phyloP scores from a whole-genome alignment of 2,888 invertebrate species.

The Euspilapteryx auroguttella region DNA sequence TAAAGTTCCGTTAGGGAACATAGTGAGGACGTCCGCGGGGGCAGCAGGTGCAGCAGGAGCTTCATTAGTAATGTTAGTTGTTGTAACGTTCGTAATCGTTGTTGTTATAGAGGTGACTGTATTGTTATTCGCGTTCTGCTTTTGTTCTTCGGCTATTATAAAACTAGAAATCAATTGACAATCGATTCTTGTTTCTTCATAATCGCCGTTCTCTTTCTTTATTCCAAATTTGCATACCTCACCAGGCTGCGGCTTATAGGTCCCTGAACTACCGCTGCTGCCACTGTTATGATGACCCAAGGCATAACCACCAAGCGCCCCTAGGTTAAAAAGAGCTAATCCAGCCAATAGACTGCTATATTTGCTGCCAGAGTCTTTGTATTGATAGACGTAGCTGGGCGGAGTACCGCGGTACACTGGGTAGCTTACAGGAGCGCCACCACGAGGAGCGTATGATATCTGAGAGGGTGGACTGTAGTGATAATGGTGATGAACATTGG shows the following conservation, averaged over 20 bases:
- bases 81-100: conserved; percentile 33
- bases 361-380: conserved; percentile 42
- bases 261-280: conserved; percentile 8
- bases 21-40: conserved; percentile 16
- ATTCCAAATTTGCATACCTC: conserved; percentile 43
- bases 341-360: conserved; percentile 41
- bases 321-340: conserved; percentile 38
- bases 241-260: conserved; percentile 27
- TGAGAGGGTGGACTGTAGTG: conserved; percentile 38
- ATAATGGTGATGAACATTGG: conserved; percentile 29
- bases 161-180: conserved; percentile 41
- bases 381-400: conserved; percentile 39
- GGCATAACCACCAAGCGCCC: conserved; percentile 22
- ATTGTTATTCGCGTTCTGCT: conserved; percentile 15
- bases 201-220: conserved; percentile 38
- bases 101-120: conserved; percentile 22
- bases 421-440: conserved; percentile 23
- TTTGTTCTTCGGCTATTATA: conserved; percentile 21
- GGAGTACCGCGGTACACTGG: conserved; percentile 38
- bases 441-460: conserved; percentile 30
- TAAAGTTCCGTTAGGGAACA: conserved; percentile 35
- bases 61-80: conserved; percentile 11
- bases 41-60: conserved; percentile 9
- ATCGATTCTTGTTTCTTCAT: conserved; percentile 43
- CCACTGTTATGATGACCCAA: conserved; percentile 12